Base-by-base conservation (phyloP, 1,140 invertebrate genomes). In the Heliconius himera region DNA sequence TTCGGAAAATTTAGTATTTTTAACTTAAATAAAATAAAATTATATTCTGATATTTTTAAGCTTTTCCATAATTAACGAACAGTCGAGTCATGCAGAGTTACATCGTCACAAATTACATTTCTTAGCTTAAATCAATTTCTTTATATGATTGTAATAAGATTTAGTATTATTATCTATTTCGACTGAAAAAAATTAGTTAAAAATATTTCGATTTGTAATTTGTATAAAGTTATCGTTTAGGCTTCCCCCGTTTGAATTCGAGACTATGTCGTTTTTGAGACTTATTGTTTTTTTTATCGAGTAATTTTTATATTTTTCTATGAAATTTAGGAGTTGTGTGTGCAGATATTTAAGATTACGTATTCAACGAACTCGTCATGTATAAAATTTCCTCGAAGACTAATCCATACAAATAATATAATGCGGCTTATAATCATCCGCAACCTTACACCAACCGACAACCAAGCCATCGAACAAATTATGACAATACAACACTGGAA, bases 371-470 rank as follows among this genome's bases (percentile, higher is more conserved):
- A 66, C 71, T 72, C 36, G 71, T 72, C 38, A 66, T 22, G 56
- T 76, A 46, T 76, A 29, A 70, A 70, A 41, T 76, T 76, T 76
- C 51, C 22, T 66, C 60, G 36, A 76, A 76, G 74, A 49, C 74
- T 76, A 38, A 76, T 66, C 60, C 60, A 66, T 66, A 66, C 60
- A 66, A 66, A 66, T 66, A 66, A 66, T 29, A 66, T 66, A 66
- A 66, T 70, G 74, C 60, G 74, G 74, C 66, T 76, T 76, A 60
- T 38, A 76, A 66, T 70, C 60, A 70, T 54, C 70, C 60, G 74
- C 26, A 38, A 75, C 73, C 51, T 33, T 60, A 74, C 49, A 29
- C 73, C 26, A 72, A 38, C 71, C 71, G 41, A n/a, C 26, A 72
- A 38, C 71, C 71, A 72, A n/a, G 20, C 36, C 60, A 66, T 29